Conservation (phyloP, 2,888 invertebrate species). For the Rhynchonema sp. region DNA sequence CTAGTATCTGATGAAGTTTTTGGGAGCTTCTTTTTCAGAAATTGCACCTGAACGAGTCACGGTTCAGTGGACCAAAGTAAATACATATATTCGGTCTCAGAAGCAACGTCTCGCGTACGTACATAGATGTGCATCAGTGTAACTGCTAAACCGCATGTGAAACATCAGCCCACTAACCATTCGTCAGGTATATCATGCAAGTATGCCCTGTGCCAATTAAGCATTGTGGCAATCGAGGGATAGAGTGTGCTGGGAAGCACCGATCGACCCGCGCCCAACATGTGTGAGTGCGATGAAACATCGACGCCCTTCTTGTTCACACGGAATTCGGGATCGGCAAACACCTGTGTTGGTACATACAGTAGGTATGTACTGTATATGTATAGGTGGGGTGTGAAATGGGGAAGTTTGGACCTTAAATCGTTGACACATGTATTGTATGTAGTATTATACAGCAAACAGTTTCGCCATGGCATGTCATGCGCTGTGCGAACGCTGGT, state of each 20-base stretch:
- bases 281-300: conserved; percentile 35
- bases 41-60: too few species aligned
- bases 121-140: too few species aligned
- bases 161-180: conserved; percentile 68
- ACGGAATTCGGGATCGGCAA: conserved; percentile 69
- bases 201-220: conserved; percentile 64
- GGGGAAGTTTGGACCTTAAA: background rate
- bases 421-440: background rate
- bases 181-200: conserved; percentile 47
- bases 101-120: too few species aligned
- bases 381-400: background rate
- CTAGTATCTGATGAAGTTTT: too few species aligned
- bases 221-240: conserved; percentile 55
- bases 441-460: too few species aligned
- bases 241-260: conserved; percentile 33
- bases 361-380: conserved; percentile 9
- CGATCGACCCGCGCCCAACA: conserved; percentile 4
- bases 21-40: too few species aligned
- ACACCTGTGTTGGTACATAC: conserved; percentile 16
- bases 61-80: too few species aligned
- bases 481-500: too few species aligned
- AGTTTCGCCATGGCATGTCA: too few species aligned
- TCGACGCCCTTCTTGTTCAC: conserved; percentile 69
- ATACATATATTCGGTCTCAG: too few species aligned
- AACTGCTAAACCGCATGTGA: too few species aligned